Percentiles rank a stretch among this genome's conserved stretches.
These are phyloP conservation scores for Plecotus auritus DNA, from an alignment of 2,113 vertebrate species.

Conservation along the genomic window DNA sequence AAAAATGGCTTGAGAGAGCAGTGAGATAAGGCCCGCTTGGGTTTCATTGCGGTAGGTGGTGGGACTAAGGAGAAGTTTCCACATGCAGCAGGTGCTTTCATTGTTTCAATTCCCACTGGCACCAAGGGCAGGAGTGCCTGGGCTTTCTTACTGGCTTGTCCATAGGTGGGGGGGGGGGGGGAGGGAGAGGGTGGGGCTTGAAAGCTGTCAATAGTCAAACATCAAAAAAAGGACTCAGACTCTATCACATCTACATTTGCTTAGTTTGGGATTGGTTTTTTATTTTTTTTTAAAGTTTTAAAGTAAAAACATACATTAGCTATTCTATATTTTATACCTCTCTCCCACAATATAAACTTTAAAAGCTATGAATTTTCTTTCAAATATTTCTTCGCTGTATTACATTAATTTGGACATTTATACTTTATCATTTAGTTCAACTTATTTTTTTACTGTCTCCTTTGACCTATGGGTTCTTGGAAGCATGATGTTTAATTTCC, in stretches of 20 bases:
- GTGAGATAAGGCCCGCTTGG: not conserved
- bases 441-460: not conserved
- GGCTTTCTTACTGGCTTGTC: not conserved
- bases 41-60: not conserved
- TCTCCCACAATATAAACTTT: not conserved
- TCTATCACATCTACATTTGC: not conserved
- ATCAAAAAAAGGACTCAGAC: not conserved
- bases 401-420: not conserved
- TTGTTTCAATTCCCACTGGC: not conserved
- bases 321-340: not conserved
- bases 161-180: fast-evolving
- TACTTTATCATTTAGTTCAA: not conserved
- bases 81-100: not conserved
- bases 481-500: not conserved
- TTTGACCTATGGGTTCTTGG: not conserved
- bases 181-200: not conserved
- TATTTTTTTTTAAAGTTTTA: not conserved
- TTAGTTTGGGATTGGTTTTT: not conserved
- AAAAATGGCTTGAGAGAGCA: not conserved
- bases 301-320: not conserved
- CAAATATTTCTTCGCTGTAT: not conserved
- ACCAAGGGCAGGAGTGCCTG: not conserved
- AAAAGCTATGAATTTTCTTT: not conserved
- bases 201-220: not conserved
- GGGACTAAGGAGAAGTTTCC: not conserved